Evolutionary conservation across 1,140 invertebrate species (phyloP).

Genomic region (Aphidius gifuensis): DNA sequence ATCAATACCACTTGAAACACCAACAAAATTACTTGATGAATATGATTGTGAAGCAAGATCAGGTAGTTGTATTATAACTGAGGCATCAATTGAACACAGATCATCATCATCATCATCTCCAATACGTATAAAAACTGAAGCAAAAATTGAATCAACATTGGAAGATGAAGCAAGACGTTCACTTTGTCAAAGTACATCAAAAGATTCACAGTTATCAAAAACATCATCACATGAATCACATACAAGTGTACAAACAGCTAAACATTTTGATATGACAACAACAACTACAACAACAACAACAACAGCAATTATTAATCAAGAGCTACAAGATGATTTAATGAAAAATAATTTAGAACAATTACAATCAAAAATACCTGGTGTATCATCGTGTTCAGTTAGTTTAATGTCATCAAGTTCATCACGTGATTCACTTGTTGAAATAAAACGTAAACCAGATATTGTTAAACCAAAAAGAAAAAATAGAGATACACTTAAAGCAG

Average conservation of each 20-base stretch:
- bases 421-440: slow-evolving; percentile 32
- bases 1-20: slow-evolving; percentile 48
- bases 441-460: slow-evolving; percentile 35
- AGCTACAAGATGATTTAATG: slow-evolving; percentile 19
- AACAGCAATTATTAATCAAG: slow-evolving; percentile 10
- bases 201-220: slow-evolving; percentile 29
- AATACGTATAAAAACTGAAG: slow-evolving; percentile 39
- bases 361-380: not conserved
- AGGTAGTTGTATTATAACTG: slow-evolving; percentile 38
- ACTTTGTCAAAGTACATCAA: slow-evolving; percentile 20
- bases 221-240: slow-evolving; percentile 37
- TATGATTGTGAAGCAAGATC: slow-evolving; percentile 37
- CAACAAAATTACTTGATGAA: slow-evolving; percentile 46
- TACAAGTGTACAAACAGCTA: slow-evolving; percentile 24
- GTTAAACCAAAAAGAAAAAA: slow-evolving; percentile 44
- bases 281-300: slow-evolving; percentile 1
- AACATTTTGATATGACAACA: slow-evolving; percentile 16
- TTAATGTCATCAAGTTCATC: slow-evolving; percentile 33
- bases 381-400: no score
- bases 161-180: slow-evolving; percentile 20
- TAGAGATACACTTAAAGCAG: slow-evolving; percentile 18
- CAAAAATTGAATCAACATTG: slow-evolving; percentile 36
- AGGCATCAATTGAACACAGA: slow-evolving; percentile 44
- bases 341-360: slow-evolving; percentile 2
- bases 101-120: slow-evolving; percentile 22